These are phyloP conservation scores for Watsonalla binaria DNA, from an alignment of 2,888 invertebrate species.

Conservation along the genomic window DNA sequence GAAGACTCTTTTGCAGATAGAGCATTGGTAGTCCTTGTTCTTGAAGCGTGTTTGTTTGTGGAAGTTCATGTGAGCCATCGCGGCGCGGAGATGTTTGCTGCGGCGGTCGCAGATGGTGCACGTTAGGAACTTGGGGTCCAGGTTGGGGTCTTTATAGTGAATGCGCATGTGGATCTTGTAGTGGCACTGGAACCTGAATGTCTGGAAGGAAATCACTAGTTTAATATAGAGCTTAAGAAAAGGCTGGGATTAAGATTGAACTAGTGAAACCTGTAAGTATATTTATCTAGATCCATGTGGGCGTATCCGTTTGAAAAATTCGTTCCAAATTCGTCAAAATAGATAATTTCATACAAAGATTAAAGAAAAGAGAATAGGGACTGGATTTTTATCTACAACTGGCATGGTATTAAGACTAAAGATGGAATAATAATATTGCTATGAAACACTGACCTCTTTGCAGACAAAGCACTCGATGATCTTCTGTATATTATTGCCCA, in stretches of 20 bases:
- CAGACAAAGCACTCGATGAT: conserved; percentile 65
- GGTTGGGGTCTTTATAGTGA: conserved; percentile 59
- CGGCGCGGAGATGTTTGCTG: conserved; percentile 70
- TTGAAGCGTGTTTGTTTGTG: conserved; percentile 72
- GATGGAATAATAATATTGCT: neutral
- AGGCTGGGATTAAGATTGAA: neutral
- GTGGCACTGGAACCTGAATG: conserved; percentile 65
- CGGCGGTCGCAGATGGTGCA: conserved; percentile 65
- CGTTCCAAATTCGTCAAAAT: no score
- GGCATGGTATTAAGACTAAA: no score
- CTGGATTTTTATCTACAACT: no score
- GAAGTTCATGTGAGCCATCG: conserved; percentile 67
- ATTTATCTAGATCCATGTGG: no score
- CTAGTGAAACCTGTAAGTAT: no score
- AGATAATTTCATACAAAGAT: no score
- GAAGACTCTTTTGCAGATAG: conserved; percentile 69
- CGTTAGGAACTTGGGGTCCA: conserved; percentile 61
- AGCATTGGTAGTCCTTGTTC: conserved; percentile 69
- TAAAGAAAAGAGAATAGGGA: no score
- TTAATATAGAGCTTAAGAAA: conserved; percentile 1
- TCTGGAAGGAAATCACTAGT: conserved; percentile 37
- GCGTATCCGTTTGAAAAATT: no score
- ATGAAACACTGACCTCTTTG: conserved; percentile 52
- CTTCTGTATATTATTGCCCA: conserved; percentile 58
- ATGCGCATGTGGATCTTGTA: conserved; percentile 68